Conservation (phyloP, 1,140 invertebrate species). For the Heliconius himera region DNA sequence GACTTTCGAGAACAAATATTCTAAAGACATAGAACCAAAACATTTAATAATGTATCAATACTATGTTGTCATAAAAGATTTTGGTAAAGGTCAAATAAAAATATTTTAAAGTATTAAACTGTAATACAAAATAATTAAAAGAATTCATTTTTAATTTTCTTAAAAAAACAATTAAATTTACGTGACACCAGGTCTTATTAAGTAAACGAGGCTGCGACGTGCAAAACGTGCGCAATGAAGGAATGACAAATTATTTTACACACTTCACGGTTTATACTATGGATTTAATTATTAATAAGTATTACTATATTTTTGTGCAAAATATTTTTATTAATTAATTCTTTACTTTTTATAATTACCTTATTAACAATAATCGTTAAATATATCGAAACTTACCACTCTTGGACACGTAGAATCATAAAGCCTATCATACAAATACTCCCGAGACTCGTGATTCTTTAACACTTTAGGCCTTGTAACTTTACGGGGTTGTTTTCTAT, state of each 20-base stretch:
- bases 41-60: neutral
- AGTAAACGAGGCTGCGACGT: conserved; percentile 25
- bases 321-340: neutral
- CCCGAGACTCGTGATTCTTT: conserved; percentile 65
- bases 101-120: neutral
- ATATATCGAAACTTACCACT: conserved; percentile 50
- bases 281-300: neutral
- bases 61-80: neutral
- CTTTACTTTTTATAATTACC: neutral
- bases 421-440: conserved; percentile 69
- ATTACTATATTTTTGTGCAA: no score
- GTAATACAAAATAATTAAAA: neutral
- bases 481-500: conserved; percentile 55
- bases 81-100: neutral
- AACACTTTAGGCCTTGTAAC: conserved; percentile 67
- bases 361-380: neutral
- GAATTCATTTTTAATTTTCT: neutral
- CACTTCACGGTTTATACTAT: neutral
- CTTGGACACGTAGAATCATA: conserved; percentile 67
- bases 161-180: neutral
- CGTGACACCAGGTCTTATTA: conserved; percentile 17
- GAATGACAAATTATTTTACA: conserved; percentile 10
- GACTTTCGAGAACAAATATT: no score
- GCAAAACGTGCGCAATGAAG: neutral
- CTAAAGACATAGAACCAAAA: no score